phyloP scores from a whole-genome alignment of 2,888 invertebrate species.

The Drosophila mimetica region DNA sequence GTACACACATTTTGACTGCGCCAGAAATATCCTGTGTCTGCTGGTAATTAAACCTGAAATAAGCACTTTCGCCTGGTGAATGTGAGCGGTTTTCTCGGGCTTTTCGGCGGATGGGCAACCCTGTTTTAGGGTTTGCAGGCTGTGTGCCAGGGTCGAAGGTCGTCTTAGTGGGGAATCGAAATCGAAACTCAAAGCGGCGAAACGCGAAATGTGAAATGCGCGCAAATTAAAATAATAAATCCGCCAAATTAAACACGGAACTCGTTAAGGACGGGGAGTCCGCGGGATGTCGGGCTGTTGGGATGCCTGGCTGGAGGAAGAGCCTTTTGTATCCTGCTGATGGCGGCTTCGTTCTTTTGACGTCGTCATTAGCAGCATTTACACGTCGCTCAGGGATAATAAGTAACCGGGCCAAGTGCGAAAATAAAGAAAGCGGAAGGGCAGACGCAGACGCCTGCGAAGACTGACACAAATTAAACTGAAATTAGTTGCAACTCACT shows the following conservation, averaged over 20 bases:
- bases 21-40: slow-evolving; percentile 48
- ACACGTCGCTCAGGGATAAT: slow-evolving; percentile 74
- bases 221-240: slow-evolving; percentile 80
- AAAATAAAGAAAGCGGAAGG: slow-evolving; percentile 57
- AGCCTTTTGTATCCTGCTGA: slow-evolving; percentile 56
- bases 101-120: background rate
- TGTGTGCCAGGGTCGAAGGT: slow-evolving; percentile 24
- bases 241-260: slow-evolving; percentile 69
- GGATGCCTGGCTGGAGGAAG: background rate
- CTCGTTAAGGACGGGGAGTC: slow-evolving; percentile 57
- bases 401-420: slow-evolving; percentile 66
- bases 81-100: slow-evolving; percentile 10
- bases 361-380: slow-evolving; percentile 78
- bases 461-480: slow-evolving; percentile 79
- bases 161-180: slow-evolving; percentile 68
- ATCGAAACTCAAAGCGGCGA: slow-evolving; percentile 55
- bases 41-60: slow-evolving; percentile 76
- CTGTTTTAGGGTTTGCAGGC: slow-evolving; percentile 3
- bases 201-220: slow-evolving; percentile 52
- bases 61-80: slow-evolving; percentile 41
- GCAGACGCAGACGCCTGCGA: slow-evolving; percentile 20
- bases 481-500: slow-evolving; percentile 78
- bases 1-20: slow-evolving; percentile 1
- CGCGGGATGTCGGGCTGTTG: background rate
- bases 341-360: slow-evolving; percentile 50